Evolutionary conservation across 1,140 invertebrate species (phyloP), one percentile per base, ranked within the genome.

Genomic region (Drosophila biarmipes): DNA sequence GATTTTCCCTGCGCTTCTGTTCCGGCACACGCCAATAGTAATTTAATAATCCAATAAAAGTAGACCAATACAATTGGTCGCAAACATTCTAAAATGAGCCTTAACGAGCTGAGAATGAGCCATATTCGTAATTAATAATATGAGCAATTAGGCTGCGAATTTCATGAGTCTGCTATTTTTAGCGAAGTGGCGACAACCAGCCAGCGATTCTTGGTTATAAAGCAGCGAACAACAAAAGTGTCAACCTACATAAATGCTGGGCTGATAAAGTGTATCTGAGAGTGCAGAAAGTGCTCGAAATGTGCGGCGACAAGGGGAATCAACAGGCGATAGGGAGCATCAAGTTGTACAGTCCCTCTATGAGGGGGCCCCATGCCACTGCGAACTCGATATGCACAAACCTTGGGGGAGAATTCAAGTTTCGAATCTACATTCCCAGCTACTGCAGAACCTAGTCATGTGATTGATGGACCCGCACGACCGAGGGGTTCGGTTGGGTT

Each of bases 91-190:
- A 58, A 57, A 48, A 52, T 54, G 31, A 29, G 37, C 45, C 40
- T 24, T 76, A 59, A 54, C 52, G 19, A 54, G 17, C 56, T 45
- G 51, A 43, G 51, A 78, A 58, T 52, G 35, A 49, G 35, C 38
- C 42, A 45, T 34, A 55, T 66, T 31, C 40, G 35, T 76, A 69
- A 54, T 76, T 78, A 68, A 61, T 72, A 76, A 69, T 62, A 59
- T 37, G 17, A 34, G 72, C 54, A 43, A 61, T 61, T 59, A 61
- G 29, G 31, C 37, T 59, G 40, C 31, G 34, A 61, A 38, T 61
- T 59, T 45, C 48, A 61, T 38, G 68, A 53, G 21, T 37, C 52
- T 56, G 45, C 71, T 74, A 75, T 75, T 35, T 75, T 40, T 64
- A 74, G 59, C 52, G 35, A 38, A 43, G 19, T 40, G 71, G 37